Conservation (phyloP, 2,797 vertebrate genomes). For the Rhadinocentrus ornatus region DNA sequence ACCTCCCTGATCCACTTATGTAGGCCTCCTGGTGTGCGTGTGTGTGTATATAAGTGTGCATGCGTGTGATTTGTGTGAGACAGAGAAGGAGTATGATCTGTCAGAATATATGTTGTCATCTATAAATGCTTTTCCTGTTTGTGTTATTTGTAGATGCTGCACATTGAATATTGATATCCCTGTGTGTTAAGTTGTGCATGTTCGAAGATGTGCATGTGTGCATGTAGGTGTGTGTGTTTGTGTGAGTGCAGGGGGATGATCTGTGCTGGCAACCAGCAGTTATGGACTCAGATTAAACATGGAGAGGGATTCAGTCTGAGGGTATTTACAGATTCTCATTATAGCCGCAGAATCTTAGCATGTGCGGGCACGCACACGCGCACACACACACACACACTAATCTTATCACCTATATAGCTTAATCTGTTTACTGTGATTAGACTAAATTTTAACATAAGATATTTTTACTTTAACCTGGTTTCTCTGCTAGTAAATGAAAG, state of each 20-base stretch:
- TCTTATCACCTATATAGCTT: constrained; percentile 67
- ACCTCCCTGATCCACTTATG: constrained; percentile 82
- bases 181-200: constrained; percentile 1
- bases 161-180: constrained; percentile 54
- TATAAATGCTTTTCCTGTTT: constrained; percentile 49
- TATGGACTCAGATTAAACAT: constrained; percentile 81
- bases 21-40: constrained; percentile 57
- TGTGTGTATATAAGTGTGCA: constrained; percentile 38
- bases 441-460: constrained; percentile 40
- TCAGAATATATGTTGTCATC: constrained; percentile 50
- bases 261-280: constrained; percentile 73
- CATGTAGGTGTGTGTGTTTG: constrained; percentile 31
- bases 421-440: constrained; percentile 68
- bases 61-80: constrained; percentile 17
- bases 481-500: constrained; percentile 2
- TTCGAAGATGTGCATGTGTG: constrained; percentile 19
- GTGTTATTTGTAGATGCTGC: constrained; percentile 55
- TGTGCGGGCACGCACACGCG: constrained; percentile 19
- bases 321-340: constrained; percentile 79
- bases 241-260: constrained; percentile 61
- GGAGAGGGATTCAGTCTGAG: constrained; percentile 75
- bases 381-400: constrained; percentile 41
- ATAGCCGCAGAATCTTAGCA: constrained; percentile 64
- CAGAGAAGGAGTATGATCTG: constrained; percentile 21
- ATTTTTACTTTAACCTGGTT: constrained; percentile 32